Evolutionary conservation across 1,140 invertebrate genomes (phyloP), one percentile per base, ranked within the genome.

Genomic region (Coenobita brevimanus): DNA sequence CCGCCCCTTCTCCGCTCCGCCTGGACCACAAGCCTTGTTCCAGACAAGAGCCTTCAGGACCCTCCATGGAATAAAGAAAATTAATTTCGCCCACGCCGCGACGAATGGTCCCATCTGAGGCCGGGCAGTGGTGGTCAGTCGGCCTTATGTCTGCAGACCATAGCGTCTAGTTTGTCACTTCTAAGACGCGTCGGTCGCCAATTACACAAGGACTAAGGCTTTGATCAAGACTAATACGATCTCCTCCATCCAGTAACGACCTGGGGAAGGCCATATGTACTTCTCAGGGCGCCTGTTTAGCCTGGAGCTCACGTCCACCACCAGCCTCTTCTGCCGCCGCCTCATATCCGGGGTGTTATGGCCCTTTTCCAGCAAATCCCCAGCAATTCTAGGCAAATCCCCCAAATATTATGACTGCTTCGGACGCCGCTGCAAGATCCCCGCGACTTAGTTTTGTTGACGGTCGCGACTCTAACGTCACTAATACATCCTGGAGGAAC

Each of bases 201-300:
- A 82, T 89, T 82, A 89, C 82, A 83, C 81, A 83, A 82, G 82
- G 75, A 89, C 82, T 89, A 83, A 84, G 88, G 81, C 81, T 89
- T 89, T 89, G 88, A 89, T 89, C 88, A 89, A 89, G 88, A 89
- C 81, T 89, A 89, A 89, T 89, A 89, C 88, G 81, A 89, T 89
- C 81, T 89, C 81, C 82, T 84, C 81, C 81, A 89, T 89, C 82
- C 88, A 89, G 88, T 89, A 89, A 89, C 88, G 88, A 89, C 81
- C 82, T 83, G 88, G 88, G 82, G 88, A 89, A 89, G 88, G 82
- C 81, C 88, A 83, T 80, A 83, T 83, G 88, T 89, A 89, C 81
- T 83, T 89, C 88, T 83, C 88, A 82, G 81, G 73, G 54, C 75
- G 81, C 88, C 82, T 83, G 82, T 89, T 89, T 83, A 82, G 82